Evolutionary conservation across 2,797 vertebrate genomes (phyloP).

Genomic region (Hafferia zeledoni): DNA sequence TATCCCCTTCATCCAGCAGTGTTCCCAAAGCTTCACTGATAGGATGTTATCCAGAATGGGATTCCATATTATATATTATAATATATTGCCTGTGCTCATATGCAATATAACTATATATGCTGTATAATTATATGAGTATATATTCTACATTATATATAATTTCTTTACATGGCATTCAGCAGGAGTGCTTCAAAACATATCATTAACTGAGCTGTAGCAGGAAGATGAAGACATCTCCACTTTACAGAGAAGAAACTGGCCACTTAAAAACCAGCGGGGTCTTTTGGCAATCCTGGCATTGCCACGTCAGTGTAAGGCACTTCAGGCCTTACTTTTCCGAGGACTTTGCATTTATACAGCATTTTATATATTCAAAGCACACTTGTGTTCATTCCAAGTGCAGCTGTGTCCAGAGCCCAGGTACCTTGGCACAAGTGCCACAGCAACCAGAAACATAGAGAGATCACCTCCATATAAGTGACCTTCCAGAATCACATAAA

Average conservation of each 20-base stretch:
- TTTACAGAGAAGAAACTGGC: background rate
- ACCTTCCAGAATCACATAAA: background rate
- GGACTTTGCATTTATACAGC: background rate
- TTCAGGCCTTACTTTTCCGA: background rate
- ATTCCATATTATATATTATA: background rate
- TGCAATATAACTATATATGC: background rate
- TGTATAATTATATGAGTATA: background rate
- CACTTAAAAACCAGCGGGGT: background rate
- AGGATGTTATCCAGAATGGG: background rate
- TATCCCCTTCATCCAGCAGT: background rate
- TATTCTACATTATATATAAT: background rate
- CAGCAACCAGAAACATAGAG: background rate
- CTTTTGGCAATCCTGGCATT: background rate
- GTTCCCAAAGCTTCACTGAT: background rate
- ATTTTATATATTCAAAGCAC: background rate
- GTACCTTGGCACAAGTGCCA: background rate
- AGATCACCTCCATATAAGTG: background rate
- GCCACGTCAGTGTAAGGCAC: background rate
- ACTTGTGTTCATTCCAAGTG: background rate
- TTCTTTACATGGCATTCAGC: background rate
- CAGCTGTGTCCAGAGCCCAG: background rate
- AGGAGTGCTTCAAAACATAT: background rate
- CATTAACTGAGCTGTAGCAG: background rate
- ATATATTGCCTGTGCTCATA: background rate
- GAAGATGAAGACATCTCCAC: background rate